Evolutionary conservation across 2,113 vertebrate species (phyloP), one percentile per base, ranked within the genome.

Genomic region (Serinus canaria): DNA sequence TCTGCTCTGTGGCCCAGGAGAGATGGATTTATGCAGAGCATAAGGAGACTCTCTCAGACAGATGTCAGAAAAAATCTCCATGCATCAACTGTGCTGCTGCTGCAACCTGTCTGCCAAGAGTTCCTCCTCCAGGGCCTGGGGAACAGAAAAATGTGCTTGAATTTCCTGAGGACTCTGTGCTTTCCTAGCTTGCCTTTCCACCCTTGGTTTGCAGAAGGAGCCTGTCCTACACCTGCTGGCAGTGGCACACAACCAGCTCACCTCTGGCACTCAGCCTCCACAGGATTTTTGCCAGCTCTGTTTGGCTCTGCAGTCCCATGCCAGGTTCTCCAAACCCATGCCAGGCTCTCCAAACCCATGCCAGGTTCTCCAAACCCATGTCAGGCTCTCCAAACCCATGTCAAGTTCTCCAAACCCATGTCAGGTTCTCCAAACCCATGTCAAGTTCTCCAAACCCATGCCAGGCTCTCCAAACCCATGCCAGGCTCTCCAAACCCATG

Each of bases 61-160:
- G 60, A 87, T 78, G 78, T 87, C 83, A 86, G 70, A 73, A 92
- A 66, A 83, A 60, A 88, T 89, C 76, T 94, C 85, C 17, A 20
- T 7, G 25, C 41, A 56, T 66, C 90, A 87, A 19, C n/a, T 66
- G 46, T 35, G 58, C 59, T 91, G 78, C 63, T 82, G 74, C 81
- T 89, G 64, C 28, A 85, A 80, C 43, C 59, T 83, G 81, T 19
- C 31, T 76, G 35, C 58, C 44, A 56, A 39, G 53, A 73, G 70
- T 37, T 28, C 53, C 55, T 83, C 63, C 85, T 66, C 5, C 23
- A 94, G 70, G 70, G 76, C 55, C 24, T 82, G 67, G 50, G 43
- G 67, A 87, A 43, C 60, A 84, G 58, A 8, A 58, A 24, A 30
- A 15, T 6, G 16, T 37, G 44, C 86, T 92, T 62, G 35, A 4